phyloP scores from a whole-genome alignment of 92 coral and sea anemone species.

The Porites divaricata region DNA sequence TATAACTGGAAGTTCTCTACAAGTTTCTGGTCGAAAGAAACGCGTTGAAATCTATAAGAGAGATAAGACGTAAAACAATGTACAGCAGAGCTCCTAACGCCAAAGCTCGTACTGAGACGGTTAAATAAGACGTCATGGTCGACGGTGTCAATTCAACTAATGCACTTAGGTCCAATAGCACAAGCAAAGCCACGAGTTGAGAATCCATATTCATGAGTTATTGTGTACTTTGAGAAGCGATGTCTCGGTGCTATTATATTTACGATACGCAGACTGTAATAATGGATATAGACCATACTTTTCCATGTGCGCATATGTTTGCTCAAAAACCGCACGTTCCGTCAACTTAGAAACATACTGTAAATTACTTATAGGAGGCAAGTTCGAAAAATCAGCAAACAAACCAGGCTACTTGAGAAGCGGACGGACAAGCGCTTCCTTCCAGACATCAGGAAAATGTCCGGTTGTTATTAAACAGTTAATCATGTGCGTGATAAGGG shows the following conservation, averaged over 20 bases:
- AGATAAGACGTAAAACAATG: not conserved
- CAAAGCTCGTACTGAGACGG: too few species aligned
- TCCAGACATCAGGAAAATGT: not conserved
- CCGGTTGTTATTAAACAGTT: not conserved
- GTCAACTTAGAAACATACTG: too few species aligned
- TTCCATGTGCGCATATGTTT: not conserved
- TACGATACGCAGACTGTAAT: constrained; percentile 15
- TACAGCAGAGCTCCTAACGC: not conserved
- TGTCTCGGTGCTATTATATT: not conserved
- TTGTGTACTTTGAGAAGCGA: not conserved
- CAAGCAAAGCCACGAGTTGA: not conserved
- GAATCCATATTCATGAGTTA: constrained; percentile 5
- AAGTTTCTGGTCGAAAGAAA: not conserved
- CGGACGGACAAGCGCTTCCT: not conserved
- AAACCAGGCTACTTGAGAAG: not conserved
- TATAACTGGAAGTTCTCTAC: not conserved
- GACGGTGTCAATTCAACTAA: too few species aligned
- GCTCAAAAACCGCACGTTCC: too few species aligned
- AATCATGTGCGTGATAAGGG: constrained; percentile 6
- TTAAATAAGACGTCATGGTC: too few species aligned
- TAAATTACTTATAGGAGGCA: not conserved
- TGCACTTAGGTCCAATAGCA: too few species aligned
- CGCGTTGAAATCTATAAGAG: not conserved
- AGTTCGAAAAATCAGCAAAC: not conserved
- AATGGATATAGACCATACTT: constrained; percentile 34